A percentile compares a stretch with the other conserved stretches of the same genome.
Evolutionary conservation across 2,113 vertebrate species (phyloP).

Genomic region (Galemys pyrenaicus): DNA sequence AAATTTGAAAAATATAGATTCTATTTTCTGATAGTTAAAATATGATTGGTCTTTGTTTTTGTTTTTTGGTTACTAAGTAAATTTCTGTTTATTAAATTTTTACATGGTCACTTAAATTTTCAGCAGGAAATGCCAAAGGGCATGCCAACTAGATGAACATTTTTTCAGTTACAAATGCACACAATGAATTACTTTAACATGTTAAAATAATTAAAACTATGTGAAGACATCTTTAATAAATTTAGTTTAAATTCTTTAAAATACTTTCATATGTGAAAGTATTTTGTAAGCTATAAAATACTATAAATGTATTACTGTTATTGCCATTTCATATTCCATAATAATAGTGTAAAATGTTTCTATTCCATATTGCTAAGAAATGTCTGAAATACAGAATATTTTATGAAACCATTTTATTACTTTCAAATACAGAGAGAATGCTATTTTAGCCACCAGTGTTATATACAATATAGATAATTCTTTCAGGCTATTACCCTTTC

Average conservation of each 20-base stretch:
- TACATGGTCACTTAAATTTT: conserved; percentile 45
- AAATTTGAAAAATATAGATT: conserved; percentile 20
- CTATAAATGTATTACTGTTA: neutral
- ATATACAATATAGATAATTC: neutral
- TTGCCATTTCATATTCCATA: neutral
- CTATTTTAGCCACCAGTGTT: conserved; percentile 8
- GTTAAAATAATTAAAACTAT: conserved; percentile 41
- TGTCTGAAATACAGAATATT: neutral
- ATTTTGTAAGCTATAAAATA: conserved; percentile 13
- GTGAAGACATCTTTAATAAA: conserved; percentile 38
- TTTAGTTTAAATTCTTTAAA: neutral
- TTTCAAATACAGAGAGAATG: neutral
- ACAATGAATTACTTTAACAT: conserved; percentile 12
- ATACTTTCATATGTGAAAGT: conserved; percentile 25
- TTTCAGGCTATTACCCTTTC: neutral
- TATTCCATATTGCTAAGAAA: neutral
- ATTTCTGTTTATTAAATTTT: neutral
- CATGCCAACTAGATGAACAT: neutral
- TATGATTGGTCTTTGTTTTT: neutral
- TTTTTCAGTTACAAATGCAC: conserved; percentile 6
- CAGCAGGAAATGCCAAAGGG: conserved; percentile 14
- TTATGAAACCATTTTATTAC: conserved; percentile 1
- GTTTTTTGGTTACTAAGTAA: conserved; percentile 3
- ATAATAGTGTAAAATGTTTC: conserved; percentile 4
- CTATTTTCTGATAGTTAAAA: conserved; percentile 5